Conservation (phyloP, 2,113 vertebrate genomes). For the Echinops telfairi region DNA sequence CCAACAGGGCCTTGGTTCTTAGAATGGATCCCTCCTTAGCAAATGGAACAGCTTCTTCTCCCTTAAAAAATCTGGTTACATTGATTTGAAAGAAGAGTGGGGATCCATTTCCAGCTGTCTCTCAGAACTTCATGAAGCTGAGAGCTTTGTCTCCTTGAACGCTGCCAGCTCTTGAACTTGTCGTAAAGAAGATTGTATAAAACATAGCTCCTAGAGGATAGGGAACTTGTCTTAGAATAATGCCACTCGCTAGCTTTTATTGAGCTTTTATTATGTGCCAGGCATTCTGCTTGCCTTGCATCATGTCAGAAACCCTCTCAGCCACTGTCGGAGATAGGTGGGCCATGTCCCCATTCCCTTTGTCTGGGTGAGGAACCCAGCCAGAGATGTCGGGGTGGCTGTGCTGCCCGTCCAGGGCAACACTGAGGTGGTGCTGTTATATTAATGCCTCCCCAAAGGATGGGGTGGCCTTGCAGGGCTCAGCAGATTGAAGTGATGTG, state of each 20-base stretch:
- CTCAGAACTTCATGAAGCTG: constrained; percentile 58
- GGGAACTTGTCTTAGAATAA: background rate
- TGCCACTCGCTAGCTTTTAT: background rate
- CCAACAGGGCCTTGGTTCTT: constrained; percentile 83
- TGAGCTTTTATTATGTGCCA: constrained; percentile 21
- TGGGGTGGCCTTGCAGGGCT: background rate
- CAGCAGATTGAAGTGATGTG: background rate
- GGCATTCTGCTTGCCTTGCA: background rate
- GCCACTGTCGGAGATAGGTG: background rate
- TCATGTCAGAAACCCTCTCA: background rate
- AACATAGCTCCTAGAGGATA: background rate
- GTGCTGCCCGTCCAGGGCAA: background rate
- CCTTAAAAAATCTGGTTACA: constrained; percentile 57
- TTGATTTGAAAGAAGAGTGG: constrained; percentile 65
- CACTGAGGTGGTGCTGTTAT: background rate
- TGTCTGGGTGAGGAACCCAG: background rate
- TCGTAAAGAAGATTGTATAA: constrained; percentile 46
- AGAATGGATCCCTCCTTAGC: constrained; percentile 67
- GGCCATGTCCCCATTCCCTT: background rate
- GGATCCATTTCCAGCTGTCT: constrained; percentile 63
- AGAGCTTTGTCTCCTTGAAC: constrained; percentile 57
- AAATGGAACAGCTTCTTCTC: background rate
- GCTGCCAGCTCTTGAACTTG: constrained; percentile 1
- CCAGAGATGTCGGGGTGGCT: background rate
- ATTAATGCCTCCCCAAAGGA: background rate